phyloP scores from a whole-genome alignment of 2,888 invertebrate genomes.

The Cryptophagus acutangulus region DNA sequence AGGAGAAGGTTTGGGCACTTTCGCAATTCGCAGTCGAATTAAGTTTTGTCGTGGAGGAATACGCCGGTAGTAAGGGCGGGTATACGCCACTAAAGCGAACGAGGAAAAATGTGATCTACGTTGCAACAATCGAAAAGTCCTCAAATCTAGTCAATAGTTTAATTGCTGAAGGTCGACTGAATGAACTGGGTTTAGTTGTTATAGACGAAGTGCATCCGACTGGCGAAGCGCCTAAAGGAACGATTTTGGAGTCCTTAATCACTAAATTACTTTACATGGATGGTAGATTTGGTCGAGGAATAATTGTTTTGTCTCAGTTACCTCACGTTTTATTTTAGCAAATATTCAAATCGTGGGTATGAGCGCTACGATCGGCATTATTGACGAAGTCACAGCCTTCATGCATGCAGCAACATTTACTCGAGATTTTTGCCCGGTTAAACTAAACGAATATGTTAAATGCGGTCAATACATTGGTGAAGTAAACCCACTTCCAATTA shows the following conservation, averaged over 20 bases:
- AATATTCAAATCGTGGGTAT: constrained; percentile 87
- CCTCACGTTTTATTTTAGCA: constrained; percentile 43
- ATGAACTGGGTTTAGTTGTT: constrained; percentile 73
- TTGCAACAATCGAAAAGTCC: constrained; percentile 95
- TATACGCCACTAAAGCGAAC: constrained; percentile 75
- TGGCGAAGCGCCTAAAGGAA: constrained; percentile 82
- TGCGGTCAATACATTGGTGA: too few relatives aligned
- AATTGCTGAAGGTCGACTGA: constrained; percentile 68
- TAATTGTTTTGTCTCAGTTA: too few relatives aligned
- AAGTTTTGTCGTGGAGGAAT: constrained; percentile 90
- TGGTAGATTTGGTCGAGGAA: too few relatives aligned
- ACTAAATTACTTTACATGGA: constrained; percentile 70
- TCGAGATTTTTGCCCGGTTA: constrained; percentile 84
- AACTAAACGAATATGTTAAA: constrained; percentile 78
- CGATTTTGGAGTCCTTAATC: constrained; percentile 76
- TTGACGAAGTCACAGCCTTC: constrained; percentile 74
- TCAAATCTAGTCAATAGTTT: constrained; percentile 79
- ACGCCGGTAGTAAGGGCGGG: constrained; percentile 83
- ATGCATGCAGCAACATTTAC: constrained; percentile 76
- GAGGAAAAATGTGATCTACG: constrained; percentile 72
- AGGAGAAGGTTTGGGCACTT: constrained; percentile 88
- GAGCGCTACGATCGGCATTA: constrained; percentile 95
- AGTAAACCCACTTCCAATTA: too few relatives aligned
- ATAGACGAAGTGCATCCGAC: constrained; percentile 93
- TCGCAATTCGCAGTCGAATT: constrained; percentile 83